Conservation (phyloP, 2,113 vertebrate species). For the Hippocampus mohnikei region DNA sequence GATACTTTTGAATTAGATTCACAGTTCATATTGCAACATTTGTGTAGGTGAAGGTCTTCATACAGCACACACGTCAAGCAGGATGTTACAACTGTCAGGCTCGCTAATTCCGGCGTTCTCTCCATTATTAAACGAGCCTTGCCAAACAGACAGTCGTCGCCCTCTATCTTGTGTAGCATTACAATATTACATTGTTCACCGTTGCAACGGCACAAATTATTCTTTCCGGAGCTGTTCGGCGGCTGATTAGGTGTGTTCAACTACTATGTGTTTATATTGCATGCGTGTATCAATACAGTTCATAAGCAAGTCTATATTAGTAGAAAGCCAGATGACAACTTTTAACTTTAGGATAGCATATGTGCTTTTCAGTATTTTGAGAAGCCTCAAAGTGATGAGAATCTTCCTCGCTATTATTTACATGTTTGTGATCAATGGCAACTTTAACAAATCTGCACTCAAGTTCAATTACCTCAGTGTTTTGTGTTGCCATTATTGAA, state of each 20-base stretch:
- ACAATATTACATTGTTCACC: background rate
- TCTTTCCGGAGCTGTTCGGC: conserved; percentile 22
- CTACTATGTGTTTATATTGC: conserved; percentile 15
- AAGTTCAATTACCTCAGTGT: background rate
- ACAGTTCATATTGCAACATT: conserved; percentile 24
- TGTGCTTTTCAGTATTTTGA: background rate
- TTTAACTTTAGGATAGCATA: background rate
- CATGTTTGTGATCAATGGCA: background rate
- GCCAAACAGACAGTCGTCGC: background rate
- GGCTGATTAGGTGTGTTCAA: conserved; percentile 3
- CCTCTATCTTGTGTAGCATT: conserved; percentile 1
- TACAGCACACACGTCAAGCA: conserved; percentile 4
- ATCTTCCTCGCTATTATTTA: conserved; percentile 1
- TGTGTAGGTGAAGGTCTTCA: conserved; percentile 44
- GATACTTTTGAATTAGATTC: conserved; percentile 39
- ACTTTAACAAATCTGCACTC: background rate
- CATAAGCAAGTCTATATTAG: conserved; percentile 3
- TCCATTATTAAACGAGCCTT: conserved; percentile 1
- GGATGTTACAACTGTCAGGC: background rate
- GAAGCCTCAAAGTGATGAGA: background rate
- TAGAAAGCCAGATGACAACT: background rate
- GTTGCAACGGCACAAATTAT: conserved; percentile 9
- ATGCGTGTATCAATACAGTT: conserved; percentile 18
- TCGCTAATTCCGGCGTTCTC: background rate
- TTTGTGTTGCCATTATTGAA: background rate